phyloP scores from a whole-genome alignment of 2,797 vertebrate genomes.

The Tapirus indicus region DNA sequence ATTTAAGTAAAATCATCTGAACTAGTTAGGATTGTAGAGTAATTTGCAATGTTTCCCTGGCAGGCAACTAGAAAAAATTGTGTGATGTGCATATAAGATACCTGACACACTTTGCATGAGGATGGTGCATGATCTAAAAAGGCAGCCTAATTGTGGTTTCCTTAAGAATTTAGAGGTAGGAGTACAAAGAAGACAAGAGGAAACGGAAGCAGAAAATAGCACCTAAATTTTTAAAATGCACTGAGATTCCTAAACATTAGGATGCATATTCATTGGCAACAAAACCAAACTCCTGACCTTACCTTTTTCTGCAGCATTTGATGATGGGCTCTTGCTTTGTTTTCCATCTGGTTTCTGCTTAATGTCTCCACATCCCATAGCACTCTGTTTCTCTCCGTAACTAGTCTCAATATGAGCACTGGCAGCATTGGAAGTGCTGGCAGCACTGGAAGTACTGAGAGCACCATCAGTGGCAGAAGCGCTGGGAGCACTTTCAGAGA shows the following conservation, averaged over 20 bases:
- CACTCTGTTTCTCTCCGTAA: conserved; percentile 86
- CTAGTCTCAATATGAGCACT: conserved; percentile 84
- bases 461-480: conserved; percentile 86
- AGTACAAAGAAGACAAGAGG: not conserved
- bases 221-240: not conserved
- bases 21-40: not conserved
- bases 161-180: not conserved
- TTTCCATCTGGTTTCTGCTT: conserved; percentile 88
- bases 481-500: conserved; percentile 75
- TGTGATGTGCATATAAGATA: not conserved
- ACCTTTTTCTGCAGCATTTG: conserved; percentile 86
- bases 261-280: not conserved
- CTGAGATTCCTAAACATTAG: not conserved
- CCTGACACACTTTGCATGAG: not conserved
- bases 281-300: conserved; percentile 51
- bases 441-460: conserved; percentile 71
- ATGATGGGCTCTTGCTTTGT: conserved; percentile 83
- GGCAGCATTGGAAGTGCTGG: conserved; percentile 73
- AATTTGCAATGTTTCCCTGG: conserved; percentile 23
- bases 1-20: conserved; percentile 31
- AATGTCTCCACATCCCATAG: conserved; percentile 76
- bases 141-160: not conserved
- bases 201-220: conserved; percentile 21
- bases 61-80: not conserved
- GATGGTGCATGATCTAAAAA: conserved; percentile 15